Conservation (phyloP, 2,797 vertebrate species). For the Nannoperca australis region DNA sequence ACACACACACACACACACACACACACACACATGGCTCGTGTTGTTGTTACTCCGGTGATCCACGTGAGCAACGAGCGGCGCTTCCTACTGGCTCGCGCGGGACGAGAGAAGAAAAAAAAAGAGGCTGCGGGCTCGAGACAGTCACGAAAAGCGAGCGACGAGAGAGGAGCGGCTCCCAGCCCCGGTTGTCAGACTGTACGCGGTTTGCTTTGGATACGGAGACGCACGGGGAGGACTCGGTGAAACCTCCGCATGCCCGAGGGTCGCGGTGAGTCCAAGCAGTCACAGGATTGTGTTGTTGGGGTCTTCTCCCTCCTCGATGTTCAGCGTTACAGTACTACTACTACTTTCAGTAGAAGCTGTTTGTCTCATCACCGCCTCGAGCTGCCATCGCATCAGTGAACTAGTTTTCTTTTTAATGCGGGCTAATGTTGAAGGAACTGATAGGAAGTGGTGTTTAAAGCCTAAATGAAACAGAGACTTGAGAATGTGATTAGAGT, state of each 20-base stretch:
- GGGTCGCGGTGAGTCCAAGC: slow-evolving; percentile 69
- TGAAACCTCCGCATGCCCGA: slow-evolving; percentile 58
- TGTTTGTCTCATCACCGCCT: neutral
- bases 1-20: slow-evolving; percentile 46
- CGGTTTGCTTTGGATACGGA: neutral
- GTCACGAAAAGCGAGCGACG: neutral
- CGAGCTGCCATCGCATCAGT: neutral
- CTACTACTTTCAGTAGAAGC: neutral
- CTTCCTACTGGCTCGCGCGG: slow-evolving; percentile 59
- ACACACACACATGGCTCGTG: slow-evolving; percentile 70
- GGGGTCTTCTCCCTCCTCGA: too few species aligned
- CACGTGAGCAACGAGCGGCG: slow-evolving; percentile 75
- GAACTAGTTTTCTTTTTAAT: neutral
- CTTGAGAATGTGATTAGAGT: slow-evolving; percentile 26
- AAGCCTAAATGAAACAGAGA: too few species aligned
- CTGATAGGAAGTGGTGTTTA: neutral
- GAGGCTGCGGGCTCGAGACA: slow-evolving; percentile 3
- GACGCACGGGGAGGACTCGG: neutral
- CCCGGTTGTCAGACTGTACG: neutral
- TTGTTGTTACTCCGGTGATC: slow-evolving; percentile 64
- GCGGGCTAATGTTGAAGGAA: neutral
- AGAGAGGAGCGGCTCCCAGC: neutral
- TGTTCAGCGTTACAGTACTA: neutral
- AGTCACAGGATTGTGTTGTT: too few species aligned
- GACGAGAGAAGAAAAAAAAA: neutral